Evolutionary conservation across 2,888 invertebrate genomes (phyloP), one percentile per base, ranked within the genome.

Genomic region (Carabus problematicus): DNA sequence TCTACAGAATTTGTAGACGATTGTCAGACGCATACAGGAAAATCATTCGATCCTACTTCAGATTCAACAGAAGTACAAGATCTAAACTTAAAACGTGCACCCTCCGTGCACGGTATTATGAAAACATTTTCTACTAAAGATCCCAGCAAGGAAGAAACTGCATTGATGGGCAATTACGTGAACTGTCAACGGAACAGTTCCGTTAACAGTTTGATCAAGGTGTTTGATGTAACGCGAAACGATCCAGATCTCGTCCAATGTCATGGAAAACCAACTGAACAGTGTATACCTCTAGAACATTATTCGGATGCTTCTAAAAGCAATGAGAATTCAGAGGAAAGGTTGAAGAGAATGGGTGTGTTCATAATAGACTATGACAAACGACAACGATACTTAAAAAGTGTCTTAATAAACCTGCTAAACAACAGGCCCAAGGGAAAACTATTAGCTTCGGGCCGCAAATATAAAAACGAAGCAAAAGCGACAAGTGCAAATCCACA

Each of bases 1-100:
- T 72, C 75, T 14, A 80, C 81, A 72, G 76, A 76, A 55, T 73
- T 76, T 63, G 76, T 77, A 59, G 68, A 59, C 43, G 77, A 77
- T 39, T 14, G 54, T 16, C 14, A 70, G 71, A 14, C 40, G 12
- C 52, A 14, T 16, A 9, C 11, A 67, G n/a, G 9, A n/a, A 49
- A 54, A 40, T 12, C 19, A 39, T 4, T 11, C 9, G 54, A 54
- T 43, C 55, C 47, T 59, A 69, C 43, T 19, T 9, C 16, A 55
- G 18, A 49, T 60, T 49, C 29, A 6, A 6, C 29, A 29, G 29
- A 29, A 29, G 29, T 29, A 29, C 29, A 29, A 29, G 29, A 29
- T 29, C 29, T 3, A 29, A 29, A 29, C 6, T 29, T 29, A 3
- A 2, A 29, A 2, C 29, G 6, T 6, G 6, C 2, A 29, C 29